Base-by-base conservation (phyloP, 2,888 invertebrate genomes). In the Diploptera punctata region DNA sequence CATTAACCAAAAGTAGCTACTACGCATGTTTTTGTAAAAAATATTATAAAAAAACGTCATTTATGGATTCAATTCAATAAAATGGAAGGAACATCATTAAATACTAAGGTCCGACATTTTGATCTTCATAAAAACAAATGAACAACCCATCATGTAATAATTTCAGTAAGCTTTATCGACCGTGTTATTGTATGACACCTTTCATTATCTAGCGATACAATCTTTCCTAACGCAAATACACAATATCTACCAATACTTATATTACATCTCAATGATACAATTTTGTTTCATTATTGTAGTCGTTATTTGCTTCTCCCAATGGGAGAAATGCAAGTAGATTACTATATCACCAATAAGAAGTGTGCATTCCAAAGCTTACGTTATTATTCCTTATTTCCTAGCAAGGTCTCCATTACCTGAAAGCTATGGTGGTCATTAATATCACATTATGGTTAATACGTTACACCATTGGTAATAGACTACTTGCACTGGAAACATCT, bases 381-480 rank as follows among this genome's bases (percentile, higher is more conserved):
- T 24, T 24, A 52, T 52, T 52, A 52, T 52, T 52, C 24, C 24
- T 52, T 52, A 52, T 24, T 52, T 21, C 13, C 21, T 52, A 1
- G 24, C 38, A 9, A 52, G 13, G 24, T 29, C n/a, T 29, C 29
- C 57, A 57, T 57, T 57, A 57, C 57, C 29, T 29, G 57, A 29
- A 57, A 57, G 57, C 57, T 24, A n/a, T n/a, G 29, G 29, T 57
- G 26, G 57, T 24, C 57, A 57, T 57, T 57, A 57, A 57, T 57
- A 57, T 57, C 57, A 4, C 57, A 29, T 57, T n/a, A 57, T 29
- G n/a, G 16, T 1, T 57, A 54, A 33, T 33, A 33, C 7, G n/a
- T n/a, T n/a, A n/a, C n/a, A n/a, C n/a, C n/a, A n/a, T n/a, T n/a
- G n/a, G n/a, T n/a, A n/a, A n/a, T n/a, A n/a, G n/a, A n/a, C n/a